Conservation (phyloP, 2,113 vertebrate genomes). For the Crotalus helleri region DNA sequence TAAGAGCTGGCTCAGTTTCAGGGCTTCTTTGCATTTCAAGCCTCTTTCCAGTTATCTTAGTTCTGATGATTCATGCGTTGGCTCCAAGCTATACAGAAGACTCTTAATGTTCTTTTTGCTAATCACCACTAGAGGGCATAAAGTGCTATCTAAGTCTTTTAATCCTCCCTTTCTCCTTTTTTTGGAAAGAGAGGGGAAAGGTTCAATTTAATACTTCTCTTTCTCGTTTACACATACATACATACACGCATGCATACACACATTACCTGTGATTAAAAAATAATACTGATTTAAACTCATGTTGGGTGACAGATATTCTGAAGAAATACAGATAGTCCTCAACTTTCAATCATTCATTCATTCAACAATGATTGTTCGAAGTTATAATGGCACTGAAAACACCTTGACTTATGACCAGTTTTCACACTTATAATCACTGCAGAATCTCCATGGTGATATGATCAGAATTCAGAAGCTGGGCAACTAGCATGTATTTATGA, state of each 20-base stretch:
- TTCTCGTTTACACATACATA: background rate
- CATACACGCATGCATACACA: background rate
- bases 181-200: background rate
- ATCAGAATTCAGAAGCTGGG: background rate
- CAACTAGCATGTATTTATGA: background rate
- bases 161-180: background rate
- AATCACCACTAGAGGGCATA: background rate
- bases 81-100: background rate
- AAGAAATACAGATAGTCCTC: background rate
- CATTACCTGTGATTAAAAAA: conserved; percentile 19
- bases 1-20: background rate
- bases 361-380: background rate
- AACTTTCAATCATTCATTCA: background rate
- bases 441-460: background rate
- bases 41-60: background rate
- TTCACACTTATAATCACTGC: background rate
- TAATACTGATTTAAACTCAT: conserved; percentile 16
- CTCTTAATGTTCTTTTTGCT: background rate
- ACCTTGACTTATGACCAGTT: background rate
- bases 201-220: accelerated
- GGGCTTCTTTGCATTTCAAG: background rate
- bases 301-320: background rate
- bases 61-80: background rate
- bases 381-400: background rate
- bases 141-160: background rate